phyloP scores from a whole-genome alignment of 2,888 invertebrate genomes.

The Carpatolechia fugitivella region DNA sequence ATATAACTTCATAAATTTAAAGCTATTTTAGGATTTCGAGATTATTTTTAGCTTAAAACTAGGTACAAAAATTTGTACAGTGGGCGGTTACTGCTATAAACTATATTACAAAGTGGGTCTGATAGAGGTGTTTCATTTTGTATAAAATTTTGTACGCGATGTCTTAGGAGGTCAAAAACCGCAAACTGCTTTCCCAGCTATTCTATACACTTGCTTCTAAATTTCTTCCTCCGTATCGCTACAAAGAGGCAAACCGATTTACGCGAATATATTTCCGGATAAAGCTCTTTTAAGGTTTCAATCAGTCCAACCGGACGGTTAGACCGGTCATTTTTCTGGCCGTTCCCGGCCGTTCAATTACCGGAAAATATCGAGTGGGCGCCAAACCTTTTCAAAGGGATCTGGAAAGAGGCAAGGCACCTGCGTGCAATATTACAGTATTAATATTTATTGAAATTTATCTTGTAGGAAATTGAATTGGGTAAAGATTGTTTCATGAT shows the following conservation, averaged over 20 bases:
- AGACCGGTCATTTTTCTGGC: conserved; percentile 22
- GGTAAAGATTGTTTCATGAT: background rate
- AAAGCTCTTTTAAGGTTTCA: conserved; percentile 2
- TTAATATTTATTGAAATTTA: conserved; percentile 23
- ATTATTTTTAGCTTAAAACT: no score
- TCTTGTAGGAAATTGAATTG: conserved; percentile 14
- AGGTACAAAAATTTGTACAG: no score
- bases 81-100: no score
- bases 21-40: no score
- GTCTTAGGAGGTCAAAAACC: no score
- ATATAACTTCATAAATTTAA: no score
- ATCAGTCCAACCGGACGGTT: background rate
- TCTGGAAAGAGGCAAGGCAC: conserved; percentile 5
- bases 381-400: conserved; percentile 16
- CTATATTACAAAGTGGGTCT: no score
- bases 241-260: background rate
- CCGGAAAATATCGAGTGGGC: conserved; percentile 22
- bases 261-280: background rate
- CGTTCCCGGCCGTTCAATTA: conserved; percentile 20
- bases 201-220: no score
- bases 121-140: no score
- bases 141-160: no score
- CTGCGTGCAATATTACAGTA: conserved; percentile 17
- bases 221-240: background rate
- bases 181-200: no score